Conservation (phyloP, 2,113 vertebrate genomes). For the Microcebus ravelobensis region DNA sequence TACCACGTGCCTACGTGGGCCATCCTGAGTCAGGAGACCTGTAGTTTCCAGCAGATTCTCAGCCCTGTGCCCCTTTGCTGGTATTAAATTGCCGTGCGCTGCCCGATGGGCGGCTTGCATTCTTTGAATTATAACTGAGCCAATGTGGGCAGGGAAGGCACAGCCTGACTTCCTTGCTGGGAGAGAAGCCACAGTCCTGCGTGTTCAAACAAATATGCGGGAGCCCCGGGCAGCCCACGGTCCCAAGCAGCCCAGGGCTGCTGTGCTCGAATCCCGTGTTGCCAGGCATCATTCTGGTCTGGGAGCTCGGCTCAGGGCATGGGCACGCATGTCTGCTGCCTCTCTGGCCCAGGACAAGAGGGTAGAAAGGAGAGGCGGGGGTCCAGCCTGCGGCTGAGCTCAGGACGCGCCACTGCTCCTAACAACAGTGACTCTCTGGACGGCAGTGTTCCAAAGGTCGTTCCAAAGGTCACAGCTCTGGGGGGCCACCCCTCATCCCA, state of each 20-base stretch:
- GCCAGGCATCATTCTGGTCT: not conserved
- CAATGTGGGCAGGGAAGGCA: not conserved
- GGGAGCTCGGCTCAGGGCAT: not conserved
- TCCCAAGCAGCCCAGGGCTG: not conserved
- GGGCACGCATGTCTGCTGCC: not conserved
- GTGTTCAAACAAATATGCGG: not conserved
- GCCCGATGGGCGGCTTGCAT: not conserved
- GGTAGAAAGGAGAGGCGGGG: not conserved
- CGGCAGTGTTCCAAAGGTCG: constrained; percentile 71
- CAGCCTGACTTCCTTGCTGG: not conserved
- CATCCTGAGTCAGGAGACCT: not conserved
- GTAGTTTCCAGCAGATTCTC: not conserved
- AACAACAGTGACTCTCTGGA: constrained; percentile 22
- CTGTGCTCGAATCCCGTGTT: not conserved
- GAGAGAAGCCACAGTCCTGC: not conserved
- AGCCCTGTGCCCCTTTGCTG: not conserved
- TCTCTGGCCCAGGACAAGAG: not conserved
- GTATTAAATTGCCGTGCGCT: not conserved
- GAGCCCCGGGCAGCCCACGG: accelerated
- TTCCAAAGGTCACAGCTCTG: constrained; percentile 66
- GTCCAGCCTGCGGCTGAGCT: not conserved
- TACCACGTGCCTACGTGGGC: not conserved
- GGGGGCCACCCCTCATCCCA: not conserved
- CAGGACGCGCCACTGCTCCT: not conserved
- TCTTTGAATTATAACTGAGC: not conserved